Percentiles rank a stretch among this genome's conserved stretches.
Evolutionary conservation across 2,888 invertebrate species (phyloP).

Genomic region (Baronia brevicornis): DNA sequence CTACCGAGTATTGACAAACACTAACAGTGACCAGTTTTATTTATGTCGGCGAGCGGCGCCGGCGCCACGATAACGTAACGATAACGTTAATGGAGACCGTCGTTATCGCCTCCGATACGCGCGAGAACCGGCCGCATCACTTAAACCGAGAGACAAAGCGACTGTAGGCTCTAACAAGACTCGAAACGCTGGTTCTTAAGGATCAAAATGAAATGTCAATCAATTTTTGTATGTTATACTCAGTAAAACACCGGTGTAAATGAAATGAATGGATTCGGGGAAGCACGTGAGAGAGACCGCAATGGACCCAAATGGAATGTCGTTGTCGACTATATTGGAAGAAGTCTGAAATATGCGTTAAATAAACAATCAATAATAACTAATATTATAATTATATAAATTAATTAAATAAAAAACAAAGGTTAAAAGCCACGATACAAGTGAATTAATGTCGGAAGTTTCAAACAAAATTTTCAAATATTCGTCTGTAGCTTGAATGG

Average conservation of each 20-base stretch:
- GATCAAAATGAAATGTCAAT: constrained; percentile 21
- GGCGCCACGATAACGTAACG: constrained; percentile 64
- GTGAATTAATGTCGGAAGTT: too few relatives aligned
- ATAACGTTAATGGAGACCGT: constrained; percentile 68
- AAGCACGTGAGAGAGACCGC: constrained; percentile 54
- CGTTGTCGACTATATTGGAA: constrained; percentile 51
- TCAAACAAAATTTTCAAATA: too few relatives aligned
- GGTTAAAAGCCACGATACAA: too few relatives aligned
- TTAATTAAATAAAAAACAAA: too few relatives aligned
- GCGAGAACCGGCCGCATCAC: constrained; percentile 31
- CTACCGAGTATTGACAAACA: too few relatives aligned
- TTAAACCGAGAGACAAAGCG: constrained; percentile 21
- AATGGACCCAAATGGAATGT: constrained; percentile 59
- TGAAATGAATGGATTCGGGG: constrained; percentile 65
- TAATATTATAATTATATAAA: too few relatives aligned
- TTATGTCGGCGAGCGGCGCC: constrained; percentile 48
- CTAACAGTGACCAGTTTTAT: constrained; percentile 49
- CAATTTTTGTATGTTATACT: too few relatives aligned
- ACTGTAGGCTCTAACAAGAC: constrained; percentile 8
- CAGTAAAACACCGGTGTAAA: constrained; percentile 32
- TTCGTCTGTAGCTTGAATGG: too few relatives aligned
- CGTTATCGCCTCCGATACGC: constrained; percentile 51
- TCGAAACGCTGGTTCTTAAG: constrained; percentile 16
- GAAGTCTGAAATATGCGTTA: constrained; percentile 37
- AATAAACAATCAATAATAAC: constrained; percentile 25